These are phyloP conservation scores for Diarsia rubi DNA, from an alignment of 2,888 invertebrate genomes.

Conservation along the genomic window DNA sequence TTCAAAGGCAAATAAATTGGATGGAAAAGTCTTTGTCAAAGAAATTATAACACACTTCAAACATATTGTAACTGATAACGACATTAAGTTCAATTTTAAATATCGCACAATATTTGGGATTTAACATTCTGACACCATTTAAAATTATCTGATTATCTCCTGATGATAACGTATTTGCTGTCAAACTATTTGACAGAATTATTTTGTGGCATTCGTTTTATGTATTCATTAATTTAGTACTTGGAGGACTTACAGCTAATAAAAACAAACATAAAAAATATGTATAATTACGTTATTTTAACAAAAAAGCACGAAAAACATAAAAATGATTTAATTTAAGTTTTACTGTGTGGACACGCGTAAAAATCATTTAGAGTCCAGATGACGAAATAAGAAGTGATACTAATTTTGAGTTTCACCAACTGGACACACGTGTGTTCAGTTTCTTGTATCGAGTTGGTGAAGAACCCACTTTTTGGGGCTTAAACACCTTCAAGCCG, in stretches of 20 bases:
- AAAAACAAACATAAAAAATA: too few relatives aligned
- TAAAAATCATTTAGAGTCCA: too few relatives aligned
- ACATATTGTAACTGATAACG: conserved; percentile 8
- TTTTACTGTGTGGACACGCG: too few relatives aligned
- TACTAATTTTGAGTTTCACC: too few relatives aligned
- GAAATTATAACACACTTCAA: conserved; percentile 32
- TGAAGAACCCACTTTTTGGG: too few relatives aligned
- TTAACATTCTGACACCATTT: conserved; percentile 21
- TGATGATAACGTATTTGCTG: conserved; percentile 25
- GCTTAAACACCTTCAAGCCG: too few relatives aligned
- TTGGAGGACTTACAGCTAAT: too few relatives aligned
- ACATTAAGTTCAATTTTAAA: conserved; percentile 12
- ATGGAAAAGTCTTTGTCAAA: conserved; percentile 41
- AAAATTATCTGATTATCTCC: conserved; percentile 26
- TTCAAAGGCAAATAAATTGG: conserved; percentile 51
- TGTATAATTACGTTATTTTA: not conserved
- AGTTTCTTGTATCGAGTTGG: too few relatives aligned
- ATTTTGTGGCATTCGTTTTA: conserved; percentile 11
- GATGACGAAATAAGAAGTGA: too few relatives aligned
- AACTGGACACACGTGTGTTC: too few relatives aligned
- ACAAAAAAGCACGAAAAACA: not conserved
- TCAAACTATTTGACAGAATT: conserved; percentile 20
- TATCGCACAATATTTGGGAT: conserved; percentile 1
- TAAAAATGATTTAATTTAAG: too few relatives aligned
- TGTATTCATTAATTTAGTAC: too few relatives aligned